Evolutionary conservation across 2,797 vertebrate species (phyloP).

Genomic region (Microhierax caerulescens): DNA sequence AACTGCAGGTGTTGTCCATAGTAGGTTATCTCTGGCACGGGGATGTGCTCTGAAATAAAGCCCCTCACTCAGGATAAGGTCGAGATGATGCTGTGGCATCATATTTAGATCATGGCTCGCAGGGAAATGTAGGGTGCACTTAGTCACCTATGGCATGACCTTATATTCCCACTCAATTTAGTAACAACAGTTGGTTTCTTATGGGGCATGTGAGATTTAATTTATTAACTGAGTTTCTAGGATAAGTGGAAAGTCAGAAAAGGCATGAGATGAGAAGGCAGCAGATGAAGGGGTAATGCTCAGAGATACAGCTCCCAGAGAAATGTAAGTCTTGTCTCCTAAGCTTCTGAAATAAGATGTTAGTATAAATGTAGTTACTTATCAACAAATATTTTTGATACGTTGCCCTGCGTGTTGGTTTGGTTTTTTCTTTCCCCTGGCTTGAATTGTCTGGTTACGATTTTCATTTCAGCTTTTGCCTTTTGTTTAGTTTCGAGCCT

Average conservation of each 20-base stretch:
- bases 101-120: conserved; percentile 80
- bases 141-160: conserved; percentile 80
- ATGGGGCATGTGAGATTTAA: conserved; percentile 55
- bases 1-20: not conserved
- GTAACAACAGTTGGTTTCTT: conserved; percentile 76
- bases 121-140: conserved; percentile 63
- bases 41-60: conserved; percentile 25
- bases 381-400: not conserved
- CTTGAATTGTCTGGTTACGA: not conserved
- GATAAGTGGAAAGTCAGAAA: conserved; percentile 59
- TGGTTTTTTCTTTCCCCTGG: not conserved
- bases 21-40: not conserved
- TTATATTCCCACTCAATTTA: conserved; percentile 76
- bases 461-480: not conserved
- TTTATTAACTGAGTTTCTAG: conserved; percentile 63
- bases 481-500: not conserved
- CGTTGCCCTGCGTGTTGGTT: accelerated
- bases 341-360: not conserved
- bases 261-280: not conserved
- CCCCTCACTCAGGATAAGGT: conserved; percentile 75
- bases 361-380: not conserved
- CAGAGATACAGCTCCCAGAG: not conserved
- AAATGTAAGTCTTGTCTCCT: conserved; percentile 70
- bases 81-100: conserved; percentile 76
- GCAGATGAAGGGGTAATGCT: not conserved